phyloP scores from a whole-genome alignment of 2,888 invertebrate genomes.

The Xestia sexstrigata region DNA sequence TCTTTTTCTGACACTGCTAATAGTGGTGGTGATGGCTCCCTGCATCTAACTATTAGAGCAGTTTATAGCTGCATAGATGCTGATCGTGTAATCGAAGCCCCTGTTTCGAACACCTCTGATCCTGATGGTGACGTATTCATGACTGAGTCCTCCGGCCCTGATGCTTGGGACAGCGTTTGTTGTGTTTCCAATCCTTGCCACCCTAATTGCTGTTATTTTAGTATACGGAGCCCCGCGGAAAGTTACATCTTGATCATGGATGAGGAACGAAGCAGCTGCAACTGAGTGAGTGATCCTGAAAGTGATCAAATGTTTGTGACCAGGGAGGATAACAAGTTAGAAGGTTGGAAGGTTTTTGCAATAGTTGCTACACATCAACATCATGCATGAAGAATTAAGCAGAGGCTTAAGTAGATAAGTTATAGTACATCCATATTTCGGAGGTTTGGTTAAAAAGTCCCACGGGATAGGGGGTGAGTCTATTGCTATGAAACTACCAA shows the following conservation, averaged over 20 bases:
- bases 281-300: conserved; percentile 4
- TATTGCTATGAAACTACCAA: no score
- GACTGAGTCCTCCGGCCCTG: neutral
- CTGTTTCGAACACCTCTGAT: neutral
- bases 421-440: no score
- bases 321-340: no score
- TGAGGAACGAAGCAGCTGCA: neutral
- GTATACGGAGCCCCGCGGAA: neutral
- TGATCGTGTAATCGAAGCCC: neutral
- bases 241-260: conserved; percentile 1
- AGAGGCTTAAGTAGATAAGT: no score
- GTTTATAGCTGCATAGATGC: neutral
- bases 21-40: no score
- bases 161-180: neutral
- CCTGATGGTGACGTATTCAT: neutral
- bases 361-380: no score
- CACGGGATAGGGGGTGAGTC: no score
- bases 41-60: conserved; percentile 5
- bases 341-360: no score
- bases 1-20: no score
- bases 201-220: conserved; percentile 2
- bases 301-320: neutral
- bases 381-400: no score
- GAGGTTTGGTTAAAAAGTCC: no score
- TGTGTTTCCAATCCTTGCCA: neutral